A percentile compares a stretch with the other conserved stretches of the same genome.
Evolutionary conservation across 2,113 vertebrate genomes (phyloP).

Genomic region (Salminus brasiliensis): DNA sequence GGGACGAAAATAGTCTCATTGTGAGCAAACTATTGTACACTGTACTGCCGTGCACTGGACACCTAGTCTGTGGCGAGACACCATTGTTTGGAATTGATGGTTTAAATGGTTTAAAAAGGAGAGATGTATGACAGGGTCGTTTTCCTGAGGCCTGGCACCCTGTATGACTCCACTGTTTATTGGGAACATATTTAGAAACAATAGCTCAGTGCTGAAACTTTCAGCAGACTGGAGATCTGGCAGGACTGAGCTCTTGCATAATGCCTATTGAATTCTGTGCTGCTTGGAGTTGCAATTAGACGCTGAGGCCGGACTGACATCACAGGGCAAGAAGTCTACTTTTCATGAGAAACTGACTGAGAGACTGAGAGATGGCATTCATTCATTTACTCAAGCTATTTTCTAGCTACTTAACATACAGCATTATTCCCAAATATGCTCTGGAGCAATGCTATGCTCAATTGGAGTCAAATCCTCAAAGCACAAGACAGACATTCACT

Average conservation of each 20-base stretch:
- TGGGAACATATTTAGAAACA: conserved; percentile 46
- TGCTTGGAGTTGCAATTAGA: conserved; percentile 16
- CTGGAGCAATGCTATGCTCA: background rate
- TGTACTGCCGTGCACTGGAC: conserved; percentile 11
- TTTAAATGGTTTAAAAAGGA: conserved; percentile 11
- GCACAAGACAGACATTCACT: background rate
- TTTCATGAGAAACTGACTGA: background rate
- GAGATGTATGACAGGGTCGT: background rate
- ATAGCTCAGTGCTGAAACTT: conserved; percentile 22
- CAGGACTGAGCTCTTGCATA: conserved; percentile 3
- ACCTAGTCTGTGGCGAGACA: conserved; percentile 10
- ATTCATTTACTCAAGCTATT: conserved; percentile 23
- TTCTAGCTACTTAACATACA: background rate
- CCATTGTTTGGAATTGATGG: conserved; percentile 19
- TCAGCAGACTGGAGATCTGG: conserved; percentile 36
- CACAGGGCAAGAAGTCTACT: conserved; percentile 20
- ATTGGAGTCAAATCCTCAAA: conserved; percentile 1
- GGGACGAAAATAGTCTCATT: conserved; percentile 32
- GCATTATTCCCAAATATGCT: background rate
- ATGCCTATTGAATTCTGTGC: conserved; percentile 21
- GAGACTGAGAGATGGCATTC: conserved; percentile 2
- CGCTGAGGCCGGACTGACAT: conserved; percentile 14
- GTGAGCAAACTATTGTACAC: background rate
- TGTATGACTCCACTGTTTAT: conserved; percentile 25
- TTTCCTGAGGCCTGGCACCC: background rate